These are phyloP conservation scores for Dicranocentrus wangi DNA, from an alignment of 2,888 invertebrate genomes.

Conservation along the genomic window DNA sequence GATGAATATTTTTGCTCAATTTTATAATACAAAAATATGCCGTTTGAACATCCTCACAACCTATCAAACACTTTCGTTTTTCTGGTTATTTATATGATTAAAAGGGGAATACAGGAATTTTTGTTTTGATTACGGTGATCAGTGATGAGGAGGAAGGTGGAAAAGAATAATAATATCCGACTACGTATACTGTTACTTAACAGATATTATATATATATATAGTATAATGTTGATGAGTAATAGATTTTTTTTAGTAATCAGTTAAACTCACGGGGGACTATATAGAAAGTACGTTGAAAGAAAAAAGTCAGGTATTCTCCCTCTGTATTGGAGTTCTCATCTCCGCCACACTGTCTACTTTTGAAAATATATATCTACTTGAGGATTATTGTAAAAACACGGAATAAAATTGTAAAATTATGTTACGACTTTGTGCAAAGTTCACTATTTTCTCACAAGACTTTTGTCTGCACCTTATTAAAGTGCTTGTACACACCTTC, in stretches of 20 bases:
- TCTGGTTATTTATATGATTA: constrained; percentile 33
- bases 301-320: constrained; percentile 20
- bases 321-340: constrained; percentile 51
- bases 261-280: constrained; percentile 11
- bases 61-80: constrained; percentile 57
- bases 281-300: no score
- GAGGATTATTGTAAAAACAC: neutral
- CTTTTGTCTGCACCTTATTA: no score
- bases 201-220: neutral
- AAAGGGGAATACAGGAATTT: neutral
- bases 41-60: constrained; percentile 28
- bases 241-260: constrained; percentile 24
- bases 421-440: no score
- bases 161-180: neutral
- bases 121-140: constrained; percentile 5
- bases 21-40: constrained; percentile 27
- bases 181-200: constrained; percentile 1
- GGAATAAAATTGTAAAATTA: no score
- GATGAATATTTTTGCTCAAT: neutral
- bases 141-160: constrained; percentile 12
- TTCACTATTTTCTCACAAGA: no score
- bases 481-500: no score
- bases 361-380: neutral
- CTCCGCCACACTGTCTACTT: constrained; percentile 11
- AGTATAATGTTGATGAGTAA: neutral